These are phyloP conservation scores for Melanostoma mellinum DNA, from an alignment of 2,888 invertebrate genomes.

Conservation along the genomic window DNA sequence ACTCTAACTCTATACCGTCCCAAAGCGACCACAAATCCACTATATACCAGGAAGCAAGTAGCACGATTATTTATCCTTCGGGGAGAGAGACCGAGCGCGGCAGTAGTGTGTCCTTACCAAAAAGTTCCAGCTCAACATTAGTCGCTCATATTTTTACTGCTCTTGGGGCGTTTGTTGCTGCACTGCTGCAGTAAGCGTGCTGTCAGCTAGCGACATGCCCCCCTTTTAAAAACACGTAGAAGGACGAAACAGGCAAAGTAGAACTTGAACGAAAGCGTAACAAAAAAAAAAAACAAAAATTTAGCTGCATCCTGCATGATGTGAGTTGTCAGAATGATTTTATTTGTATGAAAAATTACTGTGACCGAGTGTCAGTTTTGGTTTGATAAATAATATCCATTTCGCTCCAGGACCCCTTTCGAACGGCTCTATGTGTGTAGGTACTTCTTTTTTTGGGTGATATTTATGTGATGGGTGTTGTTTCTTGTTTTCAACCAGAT, in stretches of 20 bases:
- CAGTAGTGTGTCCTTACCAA: slow-evolving; percentile 6
- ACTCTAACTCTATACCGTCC: slow-evolving; percentile 46
- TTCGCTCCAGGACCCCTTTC: slow-evolving; percentile 53
- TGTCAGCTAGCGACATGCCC: slow-evolving; percentile 62
- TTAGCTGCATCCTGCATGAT: slow-evolving; percentile 71
- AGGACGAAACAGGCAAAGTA: slow-evolving; percentile 45
- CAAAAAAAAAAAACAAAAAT: slow-evolving; percentile 29
- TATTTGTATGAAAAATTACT: slow-evolving; percentile 72
- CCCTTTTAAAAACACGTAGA: slow-evolving; percentile 30
- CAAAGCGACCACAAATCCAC: slow-evolving; percentile 72
- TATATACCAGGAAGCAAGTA: slow-evolving; percentile 60
- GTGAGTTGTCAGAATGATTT: slow-evolving; percentile 72
- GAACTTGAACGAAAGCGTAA: slow-evolving; percentile 12
- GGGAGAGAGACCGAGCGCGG: slow-evolving; percentile 39
- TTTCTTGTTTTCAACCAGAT: slow-evolving; percentile 44
- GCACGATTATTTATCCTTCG: slow-evolving; percentile 66
- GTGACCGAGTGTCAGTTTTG: slow-evolving; percentile 72
- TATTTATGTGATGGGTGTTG: slow-evolving; percentile 63
- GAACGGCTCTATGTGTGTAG: slow-evolving; percentile 1
- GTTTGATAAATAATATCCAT: slow-evolving; percentile 73
- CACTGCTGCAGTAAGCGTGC: slow-evolving; percentile 66
- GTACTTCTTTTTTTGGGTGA: slow-evolving; percentile 9
- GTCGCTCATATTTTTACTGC: slow-evolving; percentile 59
- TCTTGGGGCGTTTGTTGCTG: slow-evolving; percentile 64
- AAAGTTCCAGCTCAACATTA: slow-evolving; percentile 58